Percentiles rank a stretch among this genome's conserved stretches.
Conservation (phyloP, 2,113 vertebrate genomes). For the Rhinogobius similis region DNA sequence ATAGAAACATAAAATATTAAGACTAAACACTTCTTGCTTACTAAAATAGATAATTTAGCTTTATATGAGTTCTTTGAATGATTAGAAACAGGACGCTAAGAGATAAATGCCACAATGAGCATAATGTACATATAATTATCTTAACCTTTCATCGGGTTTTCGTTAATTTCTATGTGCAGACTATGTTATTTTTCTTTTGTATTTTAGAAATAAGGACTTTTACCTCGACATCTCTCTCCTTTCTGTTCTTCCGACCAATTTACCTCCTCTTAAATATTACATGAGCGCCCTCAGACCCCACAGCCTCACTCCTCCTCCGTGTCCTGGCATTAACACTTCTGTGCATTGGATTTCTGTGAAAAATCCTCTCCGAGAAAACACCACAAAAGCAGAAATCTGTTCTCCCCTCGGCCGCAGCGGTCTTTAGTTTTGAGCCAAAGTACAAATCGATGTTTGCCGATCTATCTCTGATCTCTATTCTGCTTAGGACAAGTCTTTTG, state of each 20-base stretch:
- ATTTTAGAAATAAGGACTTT: neutral
- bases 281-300: neutral
- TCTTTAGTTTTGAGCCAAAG: neutral
- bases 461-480: neutral
- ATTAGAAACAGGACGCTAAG: no score
- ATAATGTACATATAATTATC: no score
- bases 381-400: slow-evolving; percentile 2
- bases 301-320: neutral
- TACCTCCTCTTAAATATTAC: slow-evolving; percentile 5
- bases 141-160: no score
- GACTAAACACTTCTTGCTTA: no score
- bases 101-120: no score
- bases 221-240: neutral
- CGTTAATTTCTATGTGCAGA: no score
- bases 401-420: neutral
- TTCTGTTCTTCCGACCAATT: neutral
- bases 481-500: slow-evolving; percentile 5
- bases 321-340: neutral
- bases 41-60: no score
- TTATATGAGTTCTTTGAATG: no score
- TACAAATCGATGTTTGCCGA: neutral
- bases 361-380: neutral
- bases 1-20: no score
- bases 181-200: no score
- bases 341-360: slow-evolving; percentile 7